Base-by-base conservation (phyloP, 1,140 invertebrate genomes). In the Drosophila funebris region DNA sequence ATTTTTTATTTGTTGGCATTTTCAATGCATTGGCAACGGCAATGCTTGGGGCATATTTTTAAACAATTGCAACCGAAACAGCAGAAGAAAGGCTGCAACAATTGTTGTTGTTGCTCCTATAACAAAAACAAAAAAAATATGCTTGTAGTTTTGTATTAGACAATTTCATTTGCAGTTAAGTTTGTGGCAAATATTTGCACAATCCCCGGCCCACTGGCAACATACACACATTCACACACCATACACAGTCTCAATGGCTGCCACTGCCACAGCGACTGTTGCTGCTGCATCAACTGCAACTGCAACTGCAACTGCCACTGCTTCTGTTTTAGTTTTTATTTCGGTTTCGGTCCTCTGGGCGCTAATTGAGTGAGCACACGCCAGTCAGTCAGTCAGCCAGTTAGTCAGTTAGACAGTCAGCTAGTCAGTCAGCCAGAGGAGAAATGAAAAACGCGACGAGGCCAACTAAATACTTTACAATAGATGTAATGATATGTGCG, bases 341-440 rank as follows among this genome's bases (percentile, higher is more conserved):
- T 73, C 68, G 76, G 82, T 88, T 88, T 83, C 83, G 83, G 72
- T 87, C 66, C 78, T 85, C 82, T 85, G 83, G 79, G 66, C 82
- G 82, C 82, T 85, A 85, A 85, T 85, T 85, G 82, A 85, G 83
- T 87, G 83, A 87, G 83, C 83, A 87, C 83, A 87, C 83, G 83
- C 85, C 83, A 43, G 60, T 24, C 71, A 62, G 64, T 37, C 78
- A 44, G 46, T 33, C 22, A 5, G 13, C 1, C 39, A 22, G 24
- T 29, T 54, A 43, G 71, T 18, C 70, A 56, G 72, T 5, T 43
- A 58, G 41, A 24, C 53, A 43, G 44, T n/a, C 70, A 43, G 39
- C 13, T 33, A 36, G 46, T 27, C 73, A 58, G 61, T 18, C 54
- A 44, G 46, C 33, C 70, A 85, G 82, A 88, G 82, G 82, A 87